Conservation (phyloP, 2,888 invertebrate genomes). For the Thecocarcelia acutangulata region DNA sequence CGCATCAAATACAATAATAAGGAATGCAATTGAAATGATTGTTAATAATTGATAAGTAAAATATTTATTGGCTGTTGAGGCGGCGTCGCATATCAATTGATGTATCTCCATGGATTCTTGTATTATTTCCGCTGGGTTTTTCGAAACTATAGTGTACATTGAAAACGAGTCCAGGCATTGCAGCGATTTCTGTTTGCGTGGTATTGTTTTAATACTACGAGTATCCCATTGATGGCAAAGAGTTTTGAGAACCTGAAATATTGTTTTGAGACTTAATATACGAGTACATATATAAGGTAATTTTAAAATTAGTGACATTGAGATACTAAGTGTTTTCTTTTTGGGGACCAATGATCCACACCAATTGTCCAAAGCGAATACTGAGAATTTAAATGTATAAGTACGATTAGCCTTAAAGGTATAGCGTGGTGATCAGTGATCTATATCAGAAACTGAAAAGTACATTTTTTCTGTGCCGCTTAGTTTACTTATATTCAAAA, state of each 20-base stretch:
- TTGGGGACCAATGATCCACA: too few relatives aligned
- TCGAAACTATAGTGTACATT: constrained; percentile 80
- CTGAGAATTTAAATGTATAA: too few relatives aligned
- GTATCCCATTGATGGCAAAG: constrained; percentile 78
- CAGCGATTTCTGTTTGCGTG: constrained; percentile 76
- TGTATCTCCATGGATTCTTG: constrained; percentile 81
- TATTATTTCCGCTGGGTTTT: constrained; percentile 79
- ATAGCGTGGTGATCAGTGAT: too few relatives aligned
- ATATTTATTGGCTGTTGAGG: constrained; percentile 80
- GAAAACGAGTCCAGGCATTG: constrained; percentile 80
- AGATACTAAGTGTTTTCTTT: too few relatives aligned
- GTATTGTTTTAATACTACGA: constrained; percentile 70
- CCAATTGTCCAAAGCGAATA: too few relatives aligned
- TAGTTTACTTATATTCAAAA: too few relatives aligned
- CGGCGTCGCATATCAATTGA: constrained; percentile 80
- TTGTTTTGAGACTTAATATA: too few relatives aligned
- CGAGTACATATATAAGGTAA: too few relatives aligned
- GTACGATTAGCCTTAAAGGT: too few relatives aligned
- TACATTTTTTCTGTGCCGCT: too few relatives aligned
- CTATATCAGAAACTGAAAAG: too few relatives aligned
- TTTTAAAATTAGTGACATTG: too few relatives aligned
- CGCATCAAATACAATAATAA: constrained; percentile 81
- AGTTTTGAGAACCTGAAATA: constrained; percentile 78
- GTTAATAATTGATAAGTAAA: constrained; percentile 81
- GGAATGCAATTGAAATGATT: constrained; percentile 80